Percentiles rank a stretch among this genome's conserved stretches.
These are phyloP conservation scores for Calameuta filiformis DNA, from an alignment of 2,888 invertebrate genomes.

Conservation along the genomic window DNA sequence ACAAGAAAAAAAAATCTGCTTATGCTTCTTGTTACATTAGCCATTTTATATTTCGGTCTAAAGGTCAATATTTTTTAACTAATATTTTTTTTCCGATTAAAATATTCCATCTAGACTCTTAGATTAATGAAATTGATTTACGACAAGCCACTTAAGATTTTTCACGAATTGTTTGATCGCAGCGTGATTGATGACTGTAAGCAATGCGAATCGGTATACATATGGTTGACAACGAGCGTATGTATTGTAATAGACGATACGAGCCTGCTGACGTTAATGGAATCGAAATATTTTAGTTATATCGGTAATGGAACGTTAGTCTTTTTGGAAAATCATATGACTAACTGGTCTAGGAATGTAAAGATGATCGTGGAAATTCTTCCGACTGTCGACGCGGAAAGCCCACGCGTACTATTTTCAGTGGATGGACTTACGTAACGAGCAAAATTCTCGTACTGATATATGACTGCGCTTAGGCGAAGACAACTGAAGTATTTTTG, in stretches of 20 bases:
- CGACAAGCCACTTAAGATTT: not conserved
- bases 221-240: not conserved
- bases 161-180: not conserved
- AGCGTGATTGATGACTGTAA: not conserved
- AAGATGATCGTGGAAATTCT: conserved; percentile 8
- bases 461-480: not conserved
- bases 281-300: not conserved
- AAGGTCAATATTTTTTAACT: not conserved
- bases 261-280: not conserved
- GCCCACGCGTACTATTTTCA: conserved; percentile 55
- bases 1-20: too few species aligned
- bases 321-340: not conserved
- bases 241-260: not conserved
- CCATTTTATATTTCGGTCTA: not conserved
- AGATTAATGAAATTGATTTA: not conserved
- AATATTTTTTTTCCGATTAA: not conserved
- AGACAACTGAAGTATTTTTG: not conserved
- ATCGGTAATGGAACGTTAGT: not conserved
- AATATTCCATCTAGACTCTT: not conserved
- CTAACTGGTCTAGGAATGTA: conserved; percentile 10
- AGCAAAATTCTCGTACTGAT: conserved; percentile 17
- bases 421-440: conserved; percentile 33
- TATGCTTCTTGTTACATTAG: too few species aligned
- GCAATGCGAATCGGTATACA: not conserved
- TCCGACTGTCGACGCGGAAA: conserved; percentile 15